Base-by-base conservation (phyloP, 2,113 vertebrate species). In the Lethenteron camtschaticum region DNA sequence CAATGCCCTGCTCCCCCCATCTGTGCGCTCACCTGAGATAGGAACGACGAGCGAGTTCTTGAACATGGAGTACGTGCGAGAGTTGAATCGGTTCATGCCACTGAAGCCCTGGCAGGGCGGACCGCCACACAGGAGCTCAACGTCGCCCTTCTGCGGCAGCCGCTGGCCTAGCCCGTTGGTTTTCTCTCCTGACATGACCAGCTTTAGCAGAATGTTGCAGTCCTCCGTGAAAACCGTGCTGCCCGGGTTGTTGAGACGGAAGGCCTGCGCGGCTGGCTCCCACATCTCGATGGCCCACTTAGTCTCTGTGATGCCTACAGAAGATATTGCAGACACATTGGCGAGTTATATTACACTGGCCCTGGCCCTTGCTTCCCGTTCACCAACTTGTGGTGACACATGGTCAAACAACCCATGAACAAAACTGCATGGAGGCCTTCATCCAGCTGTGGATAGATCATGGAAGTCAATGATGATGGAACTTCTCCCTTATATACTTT, bases 1-100 rank as follows among this genome's bases (percentile, higher is more conserved):
- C 41, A 41, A 41, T 41, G 41, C 41, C 41, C 41, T 41, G 41
- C 41, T 41, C 18, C 16, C 13, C 59, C 10, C 3, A 24, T 12
- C 13, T 14, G 3, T 3, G 10, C 2, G 2, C 18, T 74, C 70
- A 96, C 92, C 89, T 96, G 77, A 95, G 84, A 77, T 95, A 97
- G 5, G 92, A 96, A 96, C 92, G 72, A 97, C 92, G 7, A 97
- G 76, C 0, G 90, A 97, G 77, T 97, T 97, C 79, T 97, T 97
- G 81, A 97, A 97, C 74, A 90, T 90, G 3, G 92, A 97, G 73
- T 97, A 97, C 9, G 92, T 97, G 41, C 91, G 85, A 0, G 92
- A 97, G 75, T 97, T 97, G 81, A 97, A 97, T 75, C 92, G 86
- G 80, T 97, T 97, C 92, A 97, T 97, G 56, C 92, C 92, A 1